A percentile compares a stretch with the other conserved stretches of the same genome.
phyloP scores from a whole-genome alignment of 1,140 invertebrate genomes.

The Dendrolimus kikuchii region DNA sequence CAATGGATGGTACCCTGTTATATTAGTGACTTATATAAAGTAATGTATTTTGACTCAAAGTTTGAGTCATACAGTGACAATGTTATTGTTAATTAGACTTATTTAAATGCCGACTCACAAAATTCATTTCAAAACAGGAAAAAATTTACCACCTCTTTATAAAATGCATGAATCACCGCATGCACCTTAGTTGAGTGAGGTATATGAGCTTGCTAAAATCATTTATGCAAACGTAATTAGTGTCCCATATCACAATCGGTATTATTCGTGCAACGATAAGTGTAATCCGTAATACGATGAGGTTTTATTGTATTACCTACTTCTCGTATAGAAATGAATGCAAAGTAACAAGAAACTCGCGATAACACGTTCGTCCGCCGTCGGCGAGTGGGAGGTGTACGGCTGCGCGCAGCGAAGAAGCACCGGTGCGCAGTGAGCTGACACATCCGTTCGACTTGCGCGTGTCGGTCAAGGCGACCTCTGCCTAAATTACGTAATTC shows the following conservation, averaged over 20 bases:
- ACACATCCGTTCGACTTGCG: conserved; percentile 64
- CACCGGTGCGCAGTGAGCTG: conserved; percentile 60
- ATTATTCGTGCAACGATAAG: conserved; percentile 36
- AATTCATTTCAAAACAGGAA: no score
- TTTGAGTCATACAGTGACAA: no score
- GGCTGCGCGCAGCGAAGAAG: conserved; percentile 52
- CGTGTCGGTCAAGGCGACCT: conserved; percentile 61
- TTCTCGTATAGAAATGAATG: conserved; percentile 44
- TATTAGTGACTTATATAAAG: no score
- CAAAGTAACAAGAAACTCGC: conserved; percentile 62
- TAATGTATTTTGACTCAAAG: no score
- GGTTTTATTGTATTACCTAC: conserved; percentile 32
- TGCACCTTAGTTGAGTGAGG: no score
- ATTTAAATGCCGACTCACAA: no score
- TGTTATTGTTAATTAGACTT: no score
- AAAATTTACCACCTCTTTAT: no score
- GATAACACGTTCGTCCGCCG: conserved; percentile 46
- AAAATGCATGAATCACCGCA: no score
- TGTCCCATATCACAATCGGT: conserved; percentile 17
- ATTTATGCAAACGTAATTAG: neutral
- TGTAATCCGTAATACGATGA: conserved; percentile 44
- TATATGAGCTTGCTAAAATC: no score
- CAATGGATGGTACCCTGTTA: neutral
- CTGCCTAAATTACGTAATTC: conserved; percentile 68
- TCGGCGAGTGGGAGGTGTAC: conserved; percentile 51